Evolutionary conservation across 1,140 invertebrate species (phyloP).

Genomic region (Aphaenogaster floridana): DNA sequence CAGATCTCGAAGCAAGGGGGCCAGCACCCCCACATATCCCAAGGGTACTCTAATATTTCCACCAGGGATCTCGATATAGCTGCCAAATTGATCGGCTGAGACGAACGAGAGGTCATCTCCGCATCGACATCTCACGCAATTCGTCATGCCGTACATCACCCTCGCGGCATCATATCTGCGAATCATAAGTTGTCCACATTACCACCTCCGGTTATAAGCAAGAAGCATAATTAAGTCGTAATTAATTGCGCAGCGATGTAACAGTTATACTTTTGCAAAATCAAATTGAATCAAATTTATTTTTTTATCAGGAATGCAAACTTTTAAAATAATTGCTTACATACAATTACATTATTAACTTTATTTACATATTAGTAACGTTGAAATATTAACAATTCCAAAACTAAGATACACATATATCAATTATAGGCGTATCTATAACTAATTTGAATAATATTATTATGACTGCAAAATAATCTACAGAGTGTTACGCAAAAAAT

Average conservation of each 20-base stretch:
- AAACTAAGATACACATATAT: background rate
- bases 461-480: background rate
- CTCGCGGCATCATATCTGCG: slow-evolving; percentile 88
- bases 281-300: background rate
- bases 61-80: slow-evolving; percentile 89
- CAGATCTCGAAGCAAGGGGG: slow-evolving; percentile 88
- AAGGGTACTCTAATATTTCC: slow-evolving; percentile 89
- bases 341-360: background rate
- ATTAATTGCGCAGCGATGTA: slow-evolving; percentile 58
- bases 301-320: background rate
- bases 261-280: background rate
- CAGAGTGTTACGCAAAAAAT: background rate
- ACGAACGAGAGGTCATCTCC: slow-evolving; percentile 90
- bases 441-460: slow-evolving; percentile 1
- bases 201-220: background rate
- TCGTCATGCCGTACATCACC: slow-evolving; percentile 90
- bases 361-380: background rate
- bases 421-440: background rate
- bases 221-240: background rate
- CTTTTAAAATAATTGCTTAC: background rate
- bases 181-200: slow-evolving; percentile 5
- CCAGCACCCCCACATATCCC: slow-evolving; percentile 89
- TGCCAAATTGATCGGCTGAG: slow-evolving; percentile 90
- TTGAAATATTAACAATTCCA: background rate
- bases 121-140: slow-evolving; percentile 88